Percentiles rank a stretch among this genome's conserved stretches.
Conservation (phyloP, 2,888 invertebrate species). For the Poecilus cupreus region DNA sequence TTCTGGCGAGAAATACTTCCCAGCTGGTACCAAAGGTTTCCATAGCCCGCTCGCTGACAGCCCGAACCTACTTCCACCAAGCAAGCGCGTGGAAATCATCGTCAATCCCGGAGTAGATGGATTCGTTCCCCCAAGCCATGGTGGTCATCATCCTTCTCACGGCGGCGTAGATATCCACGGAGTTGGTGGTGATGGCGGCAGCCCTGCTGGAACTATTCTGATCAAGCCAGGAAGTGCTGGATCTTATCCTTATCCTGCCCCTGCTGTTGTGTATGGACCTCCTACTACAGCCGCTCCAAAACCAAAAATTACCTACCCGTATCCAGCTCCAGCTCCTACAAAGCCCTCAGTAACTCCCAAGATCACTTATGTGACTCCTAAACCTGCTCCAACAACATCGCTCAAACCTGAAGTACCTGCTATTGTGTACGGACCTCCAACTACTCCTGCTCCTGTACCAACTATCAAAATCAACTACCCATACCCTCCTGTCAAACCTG, state of each 20-base stretch:
- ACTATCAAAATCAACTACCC: slow-evolving; percentile 29
- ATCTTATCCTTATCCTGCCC: background rate
- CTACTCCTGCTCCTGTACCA: background rate
- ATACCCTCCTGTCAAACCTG: slow-evolving; percentile 14
- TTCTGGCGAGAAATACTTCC: slow-evolving; percentile 52
- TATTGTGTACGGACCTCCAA: slow-evolving; percentile 10
- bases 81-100: slow-evolving; percentile 37
- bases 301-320: slow-evolving; percentile 31
- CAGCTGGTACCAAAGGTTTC: slow-evolving; percentile 52
- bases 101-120: slow-evolving; percentile 38
- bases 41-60: background rate
- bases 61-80: slow-evolving; percentile 38
- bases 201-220: background rate
- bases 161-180: background rate
- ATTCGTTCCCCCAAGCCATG: background rate
- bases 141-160: background rate
- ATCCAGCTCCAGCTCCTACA: slow-evolving; percentile 16
- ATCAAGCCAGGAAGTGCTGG: background rate
- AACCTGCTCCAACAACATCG: slow-evolving; percentile 42
- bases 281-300: slow-evolving; percentile 52
- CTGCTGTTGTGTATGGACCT: slow-evolving; percentile 44
- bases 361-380: background rate
- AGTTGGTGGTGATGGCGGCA: background rate
- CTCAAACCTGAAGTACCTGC: slow-evolving; percentile 17
- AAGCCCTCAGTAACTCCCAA: background rate